Percentiles rank a stretch among this genome's conserved stretches.
Evolutionary conservation across 2,113 vertebrate species (phyloP).

Genomic region (Cheilinus undulatus): DNA sequence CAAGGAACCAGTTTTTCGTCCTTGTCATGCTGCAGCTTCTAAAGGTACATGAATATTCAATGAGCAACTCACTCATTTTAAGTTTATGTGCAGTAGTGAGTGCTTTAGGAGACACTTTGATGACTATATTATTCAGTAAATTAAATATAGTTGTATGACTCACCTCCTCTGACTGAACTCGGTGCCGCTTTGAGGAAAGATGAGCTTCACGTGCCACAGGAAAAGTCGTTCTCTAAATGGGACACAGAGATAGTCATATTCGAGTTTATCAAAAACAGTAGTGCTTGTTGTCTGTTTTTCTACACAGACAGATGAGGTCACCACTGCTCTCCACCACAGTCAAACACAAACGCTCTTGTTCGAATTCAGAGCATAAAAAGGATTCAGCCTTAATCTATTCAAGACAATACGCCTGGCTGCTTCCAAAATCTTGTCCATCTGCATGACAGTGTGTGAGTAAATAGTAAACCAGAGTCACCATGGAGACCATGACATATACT

Average conservation of each 20-base stretch:
- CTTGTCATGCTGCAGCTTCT: neutral
- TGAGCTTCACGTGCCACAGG: slow-evolving; percentile 93
- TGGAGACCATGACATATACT: slow-evolving; percentile 77
- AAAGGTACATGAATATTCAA: neutral
- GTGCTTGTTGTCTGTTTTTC: slow-evolving; percentile 27
- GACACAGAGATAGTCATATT: slow-evolving; percentile 32
- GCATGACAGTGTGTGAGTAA: slow-evolving; percentile 36
- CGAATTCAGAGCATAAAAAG: slow-evolving; percentile 55
- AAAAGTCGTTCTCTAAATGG: slow-evolving; percentile 88
- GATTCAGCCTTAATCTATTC: slow-evolving; percentile 43
- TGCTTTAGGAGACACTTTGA: neutral
- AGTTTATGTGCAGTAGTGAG: neutral
- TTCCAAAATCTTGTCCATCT: slow-evolving; percentile 65
- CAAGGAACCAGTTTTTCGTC: too few relatives aligned
- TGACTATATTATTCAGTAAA: neutral
- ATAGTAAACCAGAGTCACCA: slow-evolving; percentile 50
- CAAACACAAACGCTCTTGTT: slow-evolving; percentile 62
- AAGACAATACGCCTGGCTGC: slow-evolving; percentile 54
- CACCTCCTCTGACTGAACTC: slow-evolving; percentile 92
- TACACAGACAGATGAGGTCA: slow-evolving; percentile 33
- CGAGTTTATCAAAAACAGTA: slow-evolving; percentile 45
- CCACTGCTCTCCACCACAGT: slow-evolving; percentile 17
- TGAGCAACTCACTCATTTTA: neutral
- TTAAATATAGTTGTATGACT: slow-evolving; percentile 8
- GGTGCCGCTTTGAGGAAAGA: slow-evolving; percentile 90